phyloP scores from a whole-genome alignment of 2,797 vertebrate species.

The Myripristis jacobus region DNA sequence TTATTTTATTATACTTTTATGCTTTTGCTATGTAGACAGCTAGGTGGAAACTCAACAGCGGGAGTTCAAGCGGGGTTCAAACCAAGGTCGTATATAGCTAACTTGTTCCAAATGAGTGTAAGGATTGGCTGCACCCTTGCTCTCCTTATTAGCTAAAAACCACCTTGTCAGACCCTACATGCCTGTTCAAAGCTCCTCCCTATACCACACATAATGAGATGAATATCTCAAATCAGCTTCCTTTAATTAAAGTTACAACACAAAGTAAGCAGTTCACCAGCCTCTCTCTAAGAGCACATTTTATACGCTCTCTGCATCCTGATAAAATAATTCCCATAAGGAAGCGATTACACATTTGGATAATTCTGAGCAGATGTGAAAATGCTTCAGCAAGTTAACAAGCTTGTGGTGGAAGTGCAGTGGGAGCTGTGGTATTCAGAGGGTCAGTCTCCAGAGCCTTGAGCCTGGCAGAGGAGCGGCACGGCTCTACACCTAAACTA shows the following conservation, averaged over 20 bases:
- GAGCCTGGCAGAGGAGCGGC: too few relatives aligned
- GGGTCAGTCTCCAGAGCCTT: conserved; percentile 1
- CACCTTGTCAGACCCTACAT: conserved; percentile 61
- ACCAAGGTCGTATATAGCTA: conserved; percentile 38
- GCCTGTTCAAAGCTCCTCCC: conserved; percentile 53
- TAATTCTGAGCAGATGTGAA: conserved; percentile 85
- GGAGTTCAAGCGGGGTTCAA: conserved; percentile 62
- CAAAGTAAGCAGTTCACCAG: conserved; percentile 66
- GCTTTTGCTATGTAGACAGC: conserved; percentile 28
- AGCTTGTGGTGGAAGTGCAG: conserved; percentile 66
- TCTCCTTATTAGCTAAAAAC: conserved; percentile 65
- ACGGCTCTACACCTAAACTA: too few relatives aligned
- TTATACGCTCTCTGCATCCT: conserved; percentile 62
- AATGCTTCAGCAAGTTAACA: conserved; percentile 80
- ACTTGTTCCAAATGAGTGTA: conserved; percentile 68
- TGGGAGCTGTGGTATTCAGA: conserved; percentile 21
- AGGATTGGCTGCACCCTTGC: conserved; percentile 61
- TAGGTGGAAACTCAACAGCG: conserved; percentile 30
- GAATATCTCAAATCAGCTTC: conserved; percentile 70
- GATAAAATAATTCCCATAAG: conserved; percentile 81
- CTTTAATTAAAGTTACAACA: conserved; percentile 73
- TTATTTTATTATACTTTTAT: conserved; percentile 26
- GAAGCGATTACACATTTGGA: conserved; percentile 81
- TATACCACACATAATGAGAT: conserved; percentile 65
- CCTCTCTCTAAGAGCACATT: conserved; percentile 69